These are phyloP conservation scores for Epinephelus awoara DNA, from an alignment of 2,797 vertebrate genomes.

Conservation along the genomic window DNA sequence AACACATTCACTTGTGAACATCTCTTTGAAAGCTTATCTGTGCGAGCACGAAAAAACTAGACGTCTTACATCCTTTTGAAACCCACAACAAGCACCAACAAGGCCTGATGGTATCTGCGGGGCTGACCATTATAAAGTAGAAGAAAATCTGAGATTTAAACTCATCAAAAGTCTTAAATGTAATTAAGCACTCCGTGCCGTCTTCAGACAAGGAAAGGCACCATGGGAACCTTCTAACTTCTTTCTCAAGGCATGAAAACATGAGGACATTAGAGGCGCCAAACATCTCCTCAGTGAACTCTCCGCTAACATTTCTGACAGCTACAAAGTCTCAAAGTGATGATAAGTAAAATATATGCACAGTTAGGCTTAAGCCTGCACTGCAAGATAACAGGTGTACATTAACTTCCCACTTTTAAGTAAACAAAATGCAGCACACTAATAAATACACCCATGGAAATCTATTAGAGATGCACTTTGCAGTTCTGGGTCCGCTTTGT, in stretches of 20 bases:
- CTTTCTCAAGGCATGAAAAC: constrained; percentile 20
- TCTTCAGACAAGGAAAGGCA: constrained; percentile 29
- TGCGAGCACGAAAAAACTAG: constrained; percentile 23
- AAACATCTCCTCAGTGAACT: constrained; percentile 14
- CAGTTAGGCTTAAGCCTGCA: not conserved
- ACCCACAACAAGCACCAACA: constrained; percentile 30
- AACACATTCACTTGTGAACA: constrained; percentile 42
- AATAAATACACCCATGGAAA: constrained; percentile 10
- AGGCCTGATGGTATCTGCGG: constrained; percentile 40
- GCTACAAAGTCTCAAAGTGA: constrained; percentile 9
- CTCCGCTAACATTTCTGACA: constrained; percentile 15
- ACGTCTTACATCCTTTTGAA: constrained; percentile 31
- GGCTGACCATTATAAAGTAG: constrained; percentile 24
- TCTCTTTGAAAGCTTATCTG: constrained; percentile 59
- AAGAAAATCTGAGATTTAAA: constrained; percentile 41
- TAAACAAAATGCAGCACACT: constrained; percentile 12
- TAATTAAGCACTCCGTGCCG: constrained; percentile 55
- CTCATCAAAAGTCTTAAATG: constrained; percentile 45
- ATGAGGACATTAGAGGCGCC: not conserved
- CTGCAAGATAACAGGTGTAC: constrained; percentile 17
- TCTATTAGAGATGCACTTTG: constrained; percentile 16
- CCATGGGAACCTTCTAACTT: constrained; percentile 22
- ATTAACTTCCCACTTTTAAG: constrained; percentile 9
- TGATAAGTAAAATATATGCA: constrained; percentile 1
- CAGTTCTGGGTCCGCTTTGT: constrained; percentile 7